Conservation (phyloP, 1,140 invertebrate species). For the Macrobrachium rosenbergii region DNA sequence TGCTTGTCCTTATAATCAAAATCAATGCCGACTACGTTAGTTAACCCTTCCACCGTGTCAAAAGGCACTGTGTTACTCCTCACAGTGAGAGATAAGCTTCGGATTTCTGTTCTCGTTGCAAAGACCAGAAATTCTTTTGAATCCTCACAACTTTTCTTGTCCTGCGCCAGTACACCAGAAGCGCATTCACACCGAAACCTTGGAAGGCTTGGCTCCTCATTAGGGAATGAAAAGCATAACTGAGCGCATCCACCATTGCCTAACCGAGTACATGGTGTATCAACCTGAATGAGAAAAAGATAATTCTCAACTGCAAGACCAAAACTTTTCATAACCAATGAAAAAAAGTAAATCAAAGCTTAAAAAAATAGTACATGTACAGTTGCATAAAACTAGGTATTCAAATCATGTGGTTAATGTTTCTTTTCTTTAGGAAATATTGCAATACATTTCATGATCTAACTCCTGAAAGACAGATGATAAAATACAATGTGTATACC, state of each 20-base stretch:
- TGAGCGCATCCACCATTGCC: constrained; percentile 91
- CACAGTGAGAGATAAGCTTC: constrained; percentile 87
- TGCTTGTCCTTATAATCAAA: constrained; percentile 92
- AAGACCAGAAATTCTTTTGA: constrained; percentile 92
- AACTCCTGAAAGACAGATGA: too few relatives aligned
- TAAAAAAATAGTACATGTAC: not conserved
- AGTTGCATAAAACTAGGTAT: too few relatives aligned
- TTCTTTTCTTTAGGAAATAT: too few relatives aligned
- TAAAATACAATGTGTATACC: constrained; percentile 4
- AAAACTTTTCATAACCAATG: not conserved
- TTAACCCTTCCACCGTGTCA: constrained; percentile 81
- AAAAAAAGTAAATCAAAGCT: constrained; percentile 4
- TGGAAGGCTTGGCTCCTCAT: constrained; percentile 66
- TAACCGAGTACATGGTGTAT: constrained; percentile 80
- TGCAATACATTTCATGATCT: too few relatives aligned
- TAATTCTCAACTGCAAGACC: not conserved
- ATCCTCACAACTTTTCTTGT: constrained; percentile 80
- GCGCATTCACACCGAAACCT: constrained; percentile 91
- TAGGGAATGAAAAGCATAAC: constrained; percentile 93
- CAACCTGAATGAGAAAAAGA: constrained; percentile 71
- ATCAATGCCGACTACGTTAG: constrained; percentile 96
- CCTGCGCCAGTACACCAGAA: constrained; percentile 80
- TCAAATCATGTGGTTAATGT: too few relatives aligned
- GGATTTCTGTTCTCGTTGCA: constrained; percentile 91
- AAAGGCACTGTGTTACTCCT: constrained; percentile 86